These are phyloP conservation scores for Caerostris darwini DNA, from an alignment of 1,140 invertebrate species.

Conservation along the genomic window DNA sequence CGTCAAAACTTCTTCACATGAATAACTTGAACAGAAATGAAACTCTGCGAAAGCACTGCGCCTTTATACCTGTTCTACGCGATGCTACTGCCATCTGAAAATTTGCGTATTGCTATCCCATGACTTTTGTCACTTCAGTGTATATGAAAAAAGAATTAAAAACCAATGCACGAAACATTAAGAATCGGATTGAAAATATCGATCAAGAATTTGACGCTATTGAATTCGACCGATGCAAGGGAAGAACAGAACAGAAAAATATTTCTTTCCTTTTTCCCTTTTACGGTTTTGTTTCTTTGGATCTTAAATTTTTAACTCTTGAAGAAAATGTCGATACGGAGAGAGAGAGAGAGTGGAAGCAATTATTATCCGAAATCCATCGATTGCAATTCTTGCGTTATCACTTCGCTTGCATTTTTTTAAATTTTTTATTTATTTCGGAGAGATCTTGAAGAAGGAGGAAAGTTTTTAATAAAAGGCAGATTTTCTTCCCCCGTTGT, in stretches of 20 bases:
- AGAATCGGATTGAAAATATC: constrained; percentile 22
- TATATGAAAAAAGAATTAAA: constrained; percentile 29
- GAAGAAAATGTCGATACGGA: constrained; percentile 10
- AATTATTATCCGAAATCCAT: constrained; percentile 57
- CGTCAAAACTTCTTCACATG: too few species aligned
- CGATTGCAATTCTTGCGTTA: constrained; percentile 33
- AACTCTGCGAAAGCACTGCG: too few species aligned
- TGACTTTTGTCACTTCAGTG: too few species aligned
- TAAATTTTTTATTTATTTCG: too few species aligned
- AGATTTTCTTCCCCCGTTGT: neutral
- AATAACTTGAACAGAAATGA: too few species aligned
- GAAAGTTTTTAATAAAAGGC: constrained; percentile 52
- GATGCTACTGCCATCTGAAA: too few species aligned
- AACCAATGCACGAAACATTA: neutral
- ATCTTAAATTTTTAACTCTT: constrained; percentile 13
- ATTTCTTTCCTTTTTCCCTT: neutral
- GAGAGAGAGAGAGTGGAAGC: constrained; percentile 22
- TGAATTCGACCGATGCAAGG: neutral
- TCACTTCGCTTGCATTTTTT: neutral
- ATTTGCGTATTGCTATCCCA: too few species aligned
- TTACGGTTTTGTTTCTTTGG: constrained; percentile 18
- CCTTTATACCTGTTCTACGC: too few species aligned
- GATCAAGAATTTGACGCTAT: constrained; percentile 24
- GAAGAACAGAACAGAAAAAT: neutral
- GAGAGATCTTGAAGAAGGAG: neutral